A percentile compares a stretch with the other conserved stretches of the same genome.
These are phyloP conservation scores for Typhlomys cinereus DNA, from an alignment of 2,113 vertebrate genomes.

Conservation along the genomic window DNA sequence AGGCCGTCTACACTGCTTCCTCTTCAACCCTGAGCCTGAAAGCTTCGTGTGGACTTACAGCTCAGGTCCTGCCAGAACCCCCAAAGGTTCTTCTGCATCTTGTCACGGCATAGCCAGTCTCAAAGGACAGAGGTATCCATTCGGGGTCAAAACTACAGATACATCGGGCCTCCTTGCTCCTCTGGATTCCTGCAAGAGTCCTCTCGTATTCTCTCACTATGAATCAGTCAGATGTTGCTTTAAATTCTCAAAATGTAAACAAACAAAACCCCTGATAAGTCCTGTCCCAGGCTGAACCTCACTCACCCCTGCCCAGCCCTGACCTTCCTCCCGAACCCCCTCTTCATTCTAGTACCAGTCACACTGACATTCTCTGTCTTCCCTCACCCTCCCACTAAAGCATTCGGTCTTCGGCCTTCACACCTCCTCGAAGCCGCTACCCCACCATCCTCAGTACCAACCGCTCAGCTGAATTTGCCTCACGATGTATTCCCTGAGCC, in stretches of 20 bases:
- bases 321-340: background rate
- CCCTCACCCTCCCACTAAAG: background rate
- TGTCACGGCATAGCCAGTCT: background rate
- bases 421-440: background rate
- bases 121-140: background rate
- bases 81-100: background rate
- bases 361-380: fast-evolving
- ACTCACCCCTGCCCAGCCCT: background rate
- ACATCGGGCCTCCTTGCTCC: background rate
- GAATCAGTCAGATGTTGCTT: background rate
- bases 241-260: background rate
- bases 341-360: fast-evolving
- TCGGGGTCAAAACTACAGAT: background rate
- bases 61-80: background rate
- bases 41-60: background rate
- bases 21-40: background rate
- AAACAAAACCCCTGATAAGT: no score
- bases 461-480: background rate
- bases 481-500: background rate
- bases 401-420: background rate
- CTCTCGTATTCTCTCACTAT: background rate
- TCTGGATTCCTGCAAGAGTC: background rate
- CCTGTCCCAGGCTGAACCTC: no score
- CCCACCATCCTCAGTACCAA: background rate
- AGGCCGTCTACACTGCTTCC: background rate